These are phyloP conservation scores for Polyploca ridens DNA, from an alignment of 2,888 invertebrate genomes.

Conservation along the genomic window DNA sequence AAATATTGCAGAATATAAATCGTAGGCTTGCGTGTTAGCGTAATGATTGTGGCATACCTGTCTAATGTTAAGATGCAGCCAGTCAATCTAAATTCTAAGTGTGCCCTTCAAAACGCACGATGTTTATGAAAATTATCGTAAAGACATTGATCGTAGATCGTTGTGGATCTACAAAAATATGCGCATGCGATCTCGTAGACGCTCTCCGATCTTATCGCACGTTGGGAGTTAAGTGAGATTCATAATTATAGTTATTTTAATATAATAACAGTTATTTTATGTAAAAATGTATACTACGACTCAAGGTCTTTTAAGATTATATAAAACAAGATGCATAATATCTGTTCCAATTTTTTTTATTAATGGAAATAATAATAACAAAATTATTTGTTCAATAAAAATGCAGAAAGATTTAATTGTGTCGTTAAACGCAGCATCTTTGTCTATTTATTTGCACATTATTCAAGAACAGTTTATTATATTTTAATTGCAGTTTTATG, in stretches of 20 bases:
- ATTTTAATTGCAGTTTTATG: conserved; percentile 1
- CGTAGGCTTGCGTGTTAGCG: neutral
- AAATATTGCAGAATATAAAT: neutral
- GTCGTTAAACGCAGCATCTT: neutral
- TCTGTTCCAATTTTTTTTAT: too few relatives aligned
- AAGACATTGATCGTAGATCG: neutral
- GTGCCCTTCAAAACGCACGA: conserved; percentile 2
- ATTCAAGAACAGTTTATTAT: neutral
- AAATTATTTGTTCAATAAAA: too few relatives aligned
- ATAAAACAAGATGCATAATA: neutral
- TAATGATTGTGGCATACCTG: neutral
- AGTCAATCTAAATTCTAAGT: conserved; percentile 1
- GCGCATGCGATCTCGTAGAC: neutral
- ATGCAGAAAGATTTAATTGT: neutral
- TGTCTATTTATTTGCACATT: neutral
- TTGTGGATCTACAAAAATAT: conserved; percentile 3
- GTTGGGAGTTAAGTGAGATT: neutral
- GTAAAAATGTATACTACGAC: neutral
- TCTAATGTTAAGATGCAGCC: neutral
- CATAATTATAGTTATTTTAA: conserved; percentile 7
- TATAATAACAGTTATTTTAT: neutral
- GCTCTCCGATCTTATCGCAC: neutral
- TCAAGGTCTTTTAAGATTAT: neutral
- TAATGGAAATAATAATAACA: too few relatives aligned
- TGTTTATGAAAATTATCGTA: neutral